Evolutionary conservation across 2,797 vertebrate species (phyloP).

Genomic region (Leptoclinus maculatus): DNA sequence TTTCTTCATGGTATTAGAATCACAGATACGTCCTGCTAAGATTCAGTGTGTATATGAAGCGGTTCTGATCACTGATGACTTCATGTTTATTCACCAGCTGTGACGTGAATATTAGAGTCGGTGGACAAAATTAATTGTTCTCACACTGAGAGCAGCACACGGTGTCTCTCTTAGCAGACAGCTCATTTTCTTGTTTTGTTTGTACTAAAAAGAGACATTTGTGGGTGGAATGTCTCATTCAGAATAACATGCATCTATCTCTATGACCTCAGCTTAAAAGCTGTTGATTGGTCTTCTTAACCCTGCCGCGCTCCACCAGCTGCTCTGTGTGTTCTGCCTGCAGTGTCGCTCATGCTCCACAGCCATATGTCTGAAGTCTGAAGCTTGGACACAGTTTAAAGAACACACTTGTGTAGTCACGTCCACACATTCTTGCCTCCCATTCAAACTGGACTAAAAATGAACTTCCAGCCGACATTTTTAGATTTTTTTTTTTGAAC

Average conservation of each 20-base stretch:
- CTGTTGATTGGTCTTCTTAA: conserved; percentile 33
- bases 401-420: background rate
- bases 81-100: conserved; percentile 46
- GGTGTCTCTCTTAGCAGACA: conserved; percentile 22
- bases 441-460: conserved; percentile 30
- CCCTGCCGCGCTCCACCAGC: conserved; percentile 25
- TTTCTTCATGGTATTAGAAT: background rate
- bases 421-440: background rate
- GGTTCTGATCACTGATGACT: conserved; percentile 15
- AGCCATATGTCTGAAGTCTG: conserved; percentile 36
- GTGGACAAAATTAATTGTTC: conserved; percentile 43
- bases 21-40: background rate
- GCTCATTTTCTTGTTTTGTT: background rate
- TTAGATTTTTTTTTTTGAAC: conserved; percentile 26
- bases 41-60: background rate
- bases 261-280: conserved; percentile 27
- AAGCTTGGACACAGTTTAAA: conserved; percentile 19
- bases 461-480: conserved; percentile 39
- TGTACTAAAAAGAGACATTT: conserved; percentile 1
- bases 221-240: background rate
- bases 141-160: conserved; percentile 31
- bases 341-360: conserved; percentile 32
- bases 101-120: conserved; percentile 1
- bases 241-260: background rate
- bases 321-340: conserved; percentile 31